Evolutionary conservation across 1,140 invertebrate species (phyloP).

Genomic region (Brachionus paranguensis): DNA sequence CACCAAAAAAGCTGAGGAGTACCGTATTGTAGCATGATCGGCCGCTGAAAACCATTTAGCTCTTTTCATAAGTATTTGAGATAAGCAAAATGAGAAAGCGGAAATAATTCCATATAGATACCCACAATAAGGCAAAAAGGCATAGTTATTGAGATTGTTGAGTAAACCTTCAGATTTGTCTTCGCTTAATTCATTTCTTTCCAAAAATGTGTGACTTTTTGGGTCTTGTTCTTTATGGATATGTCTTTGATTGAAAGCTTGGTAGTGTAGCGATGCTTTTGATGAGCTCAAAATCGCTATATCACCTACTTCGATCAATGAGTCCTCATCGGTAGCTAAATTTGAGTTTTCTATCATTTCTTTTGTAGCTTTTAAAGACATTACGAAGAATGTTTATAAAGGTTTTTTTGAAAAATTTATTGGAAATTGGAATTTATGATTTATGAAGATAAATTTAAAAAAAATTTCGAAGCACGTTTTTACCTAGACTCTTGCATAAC

Average conservation of each 20-base stretch:
- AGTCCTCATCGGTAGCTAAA: background rate
- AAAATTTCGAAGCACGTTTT: background rate
- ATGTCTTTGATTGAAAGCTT: background rate
- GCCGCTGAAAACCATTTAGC: background rate
- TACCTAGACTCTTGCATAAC: background rate
- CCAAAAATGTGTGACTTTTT: background rate
- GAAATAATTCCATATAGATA: background rate
- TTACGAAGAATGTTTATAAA: background rate
- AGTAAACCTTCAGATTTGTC: background rate
- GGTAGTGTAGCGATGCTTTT: background rate
- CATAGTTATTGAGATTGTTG: background rate
- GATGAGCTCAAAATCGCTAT: background rate
- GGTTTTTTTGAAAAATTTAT: background rate
- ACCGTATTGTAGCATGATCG: conserved; percentile 18
- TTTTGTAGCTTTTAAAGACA: background rate
- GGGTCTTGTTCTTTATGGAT: background rate
- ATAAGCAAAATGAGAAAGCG: background rate
- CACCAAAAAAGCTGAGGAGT: background rate
- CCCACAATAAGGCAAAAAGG: background rate
- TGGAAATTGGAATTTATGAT: too few relatives aligned
- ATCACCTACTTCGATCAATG: background rate
- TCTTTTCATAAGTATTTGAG: conserved; percentile 22
- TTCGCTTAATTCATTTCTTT: background rate
- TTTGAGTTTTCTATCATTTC: background rate
- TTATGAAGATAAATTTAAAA: too few relatives aligned